These are phyloP conservation scores for Sitta carolinensis DNA, from an alignment of 2,797 vertebrate genomes.

Conservation along the genomic window DNA sequence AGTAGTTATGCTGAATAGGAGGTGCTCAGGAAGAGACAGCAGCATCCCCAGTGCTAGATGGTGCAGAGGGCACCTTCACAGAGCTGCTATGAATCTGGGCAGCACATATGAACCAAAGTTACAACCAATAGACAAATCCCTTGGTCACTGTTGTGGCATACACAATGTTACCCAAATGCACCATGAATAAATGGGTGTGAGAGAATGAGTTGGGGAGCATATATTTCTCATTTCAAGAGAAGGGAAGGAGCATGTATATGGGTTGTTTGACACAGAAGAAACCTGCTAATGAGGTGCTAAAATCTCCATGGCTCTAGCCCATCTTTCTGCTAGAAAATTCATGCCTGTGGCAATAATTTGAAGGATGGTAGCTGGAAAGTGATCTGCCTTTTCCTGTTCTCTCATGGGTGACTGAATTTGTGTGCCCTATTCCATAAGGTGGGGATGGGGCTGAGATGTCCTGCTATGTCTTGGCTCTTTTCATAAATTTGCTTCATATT, in stretches of 20 bases:
- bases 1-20: background rate
- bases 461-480: background rate
- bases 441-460: background rate
- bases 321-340: background rate
- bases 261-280: background rate
- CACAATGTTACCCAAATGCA: background rate
- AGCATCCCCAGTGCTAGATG: background rate
- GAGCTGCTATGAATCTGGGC: background rate
- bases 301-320: background rate
- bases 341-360: background rate
- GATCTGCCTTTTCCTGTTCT: background rate
- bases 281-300: background rate
- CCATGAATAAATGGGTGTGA: background rate
- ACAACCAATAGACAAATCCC: background rate
- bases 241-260: background rate
- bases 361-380: background rate
- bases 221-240: background rate
- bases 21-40: background rate
- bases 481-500: background rate
- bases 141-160: background rate
- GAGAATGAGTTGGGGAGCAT: background rate
- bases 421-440: background rate
- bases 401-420: background rate
- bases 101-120: background rate
- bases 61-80: background rate